These are phyloP conservation scores for Coluber constrictor DNA, from an alignment of 2,797 vertebrate species.

Conservation along the genomic window DNA sequence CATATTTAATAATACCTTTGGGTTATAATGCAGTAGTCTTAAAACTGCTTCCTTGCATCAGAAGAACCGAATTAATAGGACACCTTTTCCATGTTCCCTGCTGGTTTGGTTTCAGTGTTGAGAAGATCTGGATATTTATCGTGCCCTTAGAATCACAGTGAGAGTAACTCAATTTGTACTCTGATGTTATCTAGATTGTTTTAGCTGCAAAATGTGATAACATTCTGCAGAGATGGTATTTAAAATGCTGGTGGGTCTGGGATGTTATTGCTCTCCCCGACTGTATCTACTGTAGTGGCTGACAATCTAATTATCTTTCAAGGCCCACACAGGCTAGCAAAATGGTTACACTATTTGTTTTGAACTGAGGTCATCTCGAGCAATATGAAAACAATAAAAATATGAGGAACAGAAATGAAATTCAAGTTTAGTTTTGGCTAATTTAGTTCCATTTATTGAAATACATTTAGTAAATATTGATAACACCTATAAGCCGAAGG, in stretches of 20 bases:
- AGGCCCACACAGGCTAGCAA: constrained; percentile 43
- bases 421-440: constrained; percentile 48
- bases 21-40: not conserved
- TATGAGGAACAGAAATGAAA: constrained; percentile 40
- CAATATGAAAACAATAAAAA: constrained; percentile 51
- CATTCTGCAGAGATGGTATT: constrained; percentile 40
- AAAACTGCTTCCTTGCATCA: not conserved
- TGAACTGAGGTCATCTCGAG: constrained; percentile 50
- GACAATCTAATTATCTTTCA: constrained; percentile 64
- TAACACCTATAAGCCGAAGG: constrained; percentile 32
- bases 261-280: constrained; percentile 43
- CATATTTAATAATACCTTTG: not conserved
- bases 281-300: constrained; percentile 34
- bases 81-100: not conserved
- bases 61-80: not conserved
- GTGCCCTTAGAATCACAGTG: not conserved
- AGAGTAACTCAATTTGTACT: not conserved
- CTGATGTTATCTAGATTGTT: not conserved
- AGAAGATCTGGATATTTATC: not conserved
- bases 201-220: constrained; percentile 35
- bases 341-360: constrained; percentile 33
- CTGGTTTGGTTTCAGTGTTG: not conserved
- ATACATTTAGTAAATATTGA: constrained; percentile 53
- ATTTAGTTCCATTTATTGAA: constrained; percentile 56
- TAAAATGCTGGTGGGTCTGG: constrained; percentile 42